Evolutionary conservation across 2,888 invertebrate genomes (phyloP).

Genomic region (Harmothoe impar): DNA sequence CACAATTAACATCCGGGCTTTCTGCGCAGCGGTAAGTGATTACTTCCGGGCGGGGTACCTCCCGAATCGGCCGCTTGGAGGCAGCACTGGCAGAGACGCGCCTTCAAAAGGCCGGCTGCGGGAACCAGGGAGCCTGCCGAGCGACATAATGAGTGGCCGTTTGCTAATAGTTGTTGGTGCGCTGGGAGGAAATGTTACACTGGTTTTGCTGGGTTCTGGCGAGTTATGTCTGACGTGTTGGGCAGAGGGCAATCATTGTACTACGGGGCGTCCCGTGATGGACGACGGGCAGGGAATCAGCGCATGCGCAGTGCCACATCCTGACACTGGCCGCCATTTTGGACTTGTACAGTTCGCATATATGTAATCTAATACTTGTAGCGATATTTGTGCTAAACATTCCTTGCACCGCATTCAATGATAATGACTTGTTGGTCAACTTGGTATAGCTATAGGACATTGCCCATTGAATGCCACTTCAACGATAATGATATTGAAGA

Average conservation of each 20-base stretch:
- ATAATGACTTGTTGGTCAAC: too few relatives aligned
- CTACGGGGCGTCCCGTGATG: not conserved
- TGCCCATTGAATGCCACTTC: too few relatives aligned
- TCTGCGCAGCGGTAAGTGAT: constrained; percentile 56
- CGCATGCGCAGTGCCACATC: not conserved
- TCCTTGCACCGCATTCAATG: too few relatives aligned
- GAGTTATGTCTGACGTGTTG: constrained; percentile 35
- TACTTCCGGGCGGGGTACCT: constrained; percentile 49
- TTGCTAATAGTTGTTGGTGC: constrained; percentile 38
- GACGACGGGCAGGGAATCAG: not conserved
- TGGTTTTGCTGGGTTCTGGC: not conserved
- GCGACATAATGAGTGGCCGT: constrained; percentile 41
- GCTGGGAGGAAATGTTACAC: constrained; percentile 41
- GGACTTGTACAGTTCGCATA: not conserved
- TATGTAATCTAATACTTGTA: too few relatives aligned
- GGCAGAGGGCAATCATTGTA: constrained; percentile 14
- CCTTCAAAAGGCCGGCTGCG: not conserved
- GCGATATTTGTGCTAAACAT: too few relatives aligned
- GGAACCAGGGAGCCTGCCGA: not conserved
- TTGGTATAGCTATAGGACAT: too few relatives aligned
- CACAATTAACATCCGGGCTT: constrained; percentile 59
- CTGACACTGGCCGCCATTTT: not conserved
- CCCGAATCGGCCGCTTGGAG: constrained; percentile 1
- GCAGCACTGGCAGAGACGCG: not conserved
- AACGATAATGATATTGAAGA: too few relatives aligned